Conservation (phyloP, 2,888 invertebrate species). For the Papilio elwesi region DNA sequence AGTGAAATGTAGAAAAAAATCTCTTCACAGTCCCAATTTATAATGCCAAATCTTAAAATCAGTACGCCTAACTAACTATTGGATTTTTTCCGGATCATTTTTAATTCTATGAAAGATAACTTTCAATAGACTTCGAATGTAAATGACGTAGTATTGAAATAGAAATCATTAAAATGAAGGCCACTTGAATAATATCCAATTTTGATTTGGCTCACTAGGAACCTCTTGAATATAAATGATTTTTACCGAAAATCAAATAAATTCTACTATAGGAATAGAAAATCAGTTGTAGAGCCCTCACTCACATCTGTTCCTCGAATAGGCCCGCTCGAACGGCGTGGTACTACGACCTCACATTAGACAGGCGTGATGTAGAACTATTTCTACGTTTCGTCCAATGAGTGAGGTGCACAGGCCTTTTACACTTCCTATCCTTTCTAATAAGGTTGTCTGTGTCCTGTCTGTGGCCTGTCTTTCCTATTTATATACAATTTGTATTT, state of each 20-base stretch:
- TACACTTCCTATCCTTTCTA: too few relatives aligned
- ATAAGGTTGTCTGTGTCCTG: too few relatives aligned
- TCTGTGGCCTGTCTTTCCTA: too few relatives aligned
- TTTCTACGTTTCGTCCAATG: too few relatives aligned
- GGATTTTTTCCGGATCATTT: not conserved
- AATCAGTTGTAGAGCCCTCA: too few relatives aligned
- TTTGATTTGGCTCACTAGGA: not conserved
- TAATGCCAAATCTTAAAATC: not conserved
- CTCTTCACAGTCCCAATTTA: not conserved
- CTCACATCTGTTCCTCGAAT: too few relatives aligned
- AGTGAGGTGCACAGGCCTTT: too few relatives aligned
- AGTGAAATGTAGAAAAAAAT: too few relatives aligned
- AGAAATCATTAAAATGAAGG: not conserved
- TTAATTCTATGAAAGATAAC: not conserved
- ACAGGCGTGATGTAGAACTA: too few relatives aligned
- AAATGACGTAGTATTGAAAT: slow-evolving; percentile 22
- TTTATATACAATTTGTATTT: too few relatives aligned
- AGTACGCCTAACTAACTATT: not conserved
- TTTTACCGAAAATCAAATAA: not conserved
- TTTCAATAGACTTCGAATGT: not conserved
- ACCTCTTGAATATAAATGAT: slow-evolving; percentile 24
- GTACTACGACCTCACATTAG: too few relatives aligned
- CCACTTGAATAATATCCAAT: not conserved
- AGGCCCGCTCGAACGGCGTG: too few relatives aligned
- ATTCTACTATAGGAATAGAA: not conserved